phyloP scores from a whole-genome alignment of 1,140 invertebrate genomes.

The Heliconius nattereri region DNA sequence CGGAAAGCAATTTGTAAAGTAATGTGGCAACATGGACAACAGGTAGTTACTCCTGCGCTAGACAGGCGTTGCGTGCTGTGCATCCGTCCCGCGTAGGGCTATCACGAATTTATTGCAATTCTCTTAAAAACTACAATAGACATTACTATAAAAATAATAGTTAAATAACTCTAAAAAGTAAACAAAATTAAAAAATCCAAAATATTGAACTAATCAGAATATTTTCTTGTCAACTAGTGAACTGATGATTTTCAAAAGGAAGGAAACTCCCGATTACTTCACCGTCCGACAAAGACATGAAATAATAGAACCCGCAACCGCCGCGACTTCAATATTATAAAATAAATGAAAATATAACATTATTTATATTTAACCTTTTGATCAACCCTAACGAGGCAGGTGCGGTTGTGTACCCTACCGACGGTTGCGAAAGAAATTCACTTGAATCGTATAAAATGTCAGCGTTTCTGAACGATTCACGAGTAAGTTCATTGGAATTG shows the following conservation, averaged over 20 bases:
- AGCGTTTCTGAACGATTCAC: slow-evolving; percentile 24
- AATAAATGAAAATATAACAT: background rate
- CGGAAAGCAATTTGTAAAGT: background rate
- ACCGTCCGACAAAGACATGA: background rate
- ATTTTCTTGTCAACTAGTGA: no score
- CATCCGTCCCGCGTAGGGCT: slow-evolving; percentile 27
- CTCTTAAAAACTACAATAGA: background rate
- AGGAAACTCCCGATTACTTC: no score
- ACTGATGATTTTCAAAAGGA: no score
- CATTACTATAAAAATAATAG: background rate
- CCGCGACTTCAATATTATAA: background rate
- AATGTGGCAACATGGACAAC: slow-evolving; percentile 23
- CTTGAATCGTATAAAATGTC: slow-evolving; percentile 21
- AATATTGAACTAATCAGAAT: no score
- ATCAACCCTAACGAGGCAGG: slow-evolving; percentile 23
- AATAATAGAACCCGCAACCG: background rate
- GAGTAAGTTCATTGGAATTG: slow-evolving; percentile 20
- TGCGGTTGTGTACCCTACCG: slow-evolving; percentile 7
- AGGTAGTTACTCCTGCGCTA: slow-evolving; percentile 29
- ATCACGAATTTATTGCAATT: background rate
- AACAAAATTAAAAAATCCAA: no score
- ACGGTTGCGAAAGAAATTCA: slow-evolving; percentile 30
- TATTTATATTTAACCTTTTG: slow-evolving; percentile 4
- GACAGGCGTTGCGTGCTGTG: slow-evolving; percentile 31
- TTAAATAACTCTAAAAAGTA: no score